Evolutionary conservation across 2,888 invertebrate species (phyloP).

Genomic region (Pandemis cinnamomeana): DNA sequence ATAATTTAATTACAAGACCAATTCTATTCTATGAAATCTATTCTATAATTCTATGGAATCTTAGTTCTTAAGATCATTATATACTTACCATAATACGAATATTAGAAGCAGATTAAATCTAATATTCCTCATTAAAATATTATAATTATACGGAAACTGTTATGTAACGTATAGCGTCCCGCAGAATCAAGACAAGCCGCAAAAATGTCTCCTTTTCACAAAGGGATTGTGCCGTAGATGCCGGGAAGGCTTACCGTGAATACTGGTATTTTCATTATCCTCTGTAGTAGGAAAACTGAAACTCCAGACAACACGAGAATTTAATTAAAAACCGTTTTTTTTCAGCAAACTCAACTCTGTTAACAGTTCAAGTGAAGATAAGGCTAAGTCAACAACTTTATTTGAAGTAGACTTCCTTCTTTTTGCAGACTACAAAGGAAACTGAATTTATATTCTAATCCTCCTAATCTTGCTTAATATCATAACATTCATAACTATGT

Average conservation of each 20-base stretch:
- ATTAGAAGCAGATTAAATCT: background rate
- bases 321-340: slow-evolving; percentile 66
- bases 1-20: no score
- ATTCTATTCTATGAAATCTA: no score
- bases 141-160: slow-evolving; percentile 21
- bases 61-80: no score
- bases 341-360: slow-evolving; percentile 15
- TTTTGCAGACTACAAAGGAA: background rate
- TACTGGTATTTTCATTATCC: slow-evolving; percentile 71
- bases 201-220: slow-evolving; percentile 60
- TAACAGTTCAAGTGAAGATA: slow-evolving; percentile 20
- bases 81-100: no score
- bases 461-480: background rate
- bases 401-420: slow-evolving; percentile 28
- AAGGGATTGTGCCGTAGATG: slow-evolving; percentile 57
- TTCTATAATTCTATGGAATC: no score
- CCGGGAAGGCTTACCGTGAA: slow-evolving; percentile 58
- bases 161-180: slow-evolving; percentile 4
- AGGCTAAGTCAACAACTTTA: slow-evolving; percentile 20
- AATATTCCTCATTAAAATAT: background rate
- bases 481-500: background rate
- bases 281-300: slow-evolving; percentile 70
- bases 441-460: background rate
- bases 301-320: slow-evolving; percentile 63
- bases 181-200: slow-evolving; percentile 60